Evolutionary conservation across 2,113 vertebrate genomes (phyloP).

Genomic region (Oceanodroma tethys): DNA sequence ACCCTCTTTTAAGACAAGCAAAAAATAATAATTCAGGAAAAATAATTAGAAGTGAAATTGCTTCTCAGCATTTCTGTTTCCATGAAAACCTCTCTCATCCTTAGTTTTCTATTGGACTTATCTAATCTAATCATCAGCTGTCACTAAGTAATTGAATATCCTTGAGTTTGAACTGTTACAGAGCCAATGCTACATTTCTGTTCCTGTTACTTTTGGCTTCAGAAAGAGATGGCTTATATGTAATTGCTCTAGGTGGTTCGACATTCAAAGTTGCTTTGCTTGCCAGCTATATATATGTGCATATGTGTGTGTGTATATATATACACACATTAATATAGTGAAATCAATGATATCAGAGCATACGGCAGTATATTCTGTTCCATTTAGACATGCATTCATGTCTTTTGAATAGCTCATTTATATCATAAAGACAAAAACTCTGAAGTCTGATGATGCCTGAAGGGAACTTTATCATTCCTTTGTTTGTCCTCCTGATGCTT

Average conservation of each 20-base stretch:
- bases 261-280: background rate
- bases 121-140: constrained; percentile 61
- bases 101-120: constrained; percentile 27
- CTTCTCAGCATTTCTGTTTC: constrained; percentile 49
- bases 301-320: background rate
- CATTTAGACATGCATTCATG: background rate
- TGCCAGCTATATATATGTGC: background rate
- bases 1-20: constrained; percentile 36
- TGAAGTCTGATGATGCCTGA: background rate
- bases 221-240: background rate
- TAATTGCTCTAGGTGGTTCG: background rate
- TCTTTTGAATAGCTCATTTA: background rate
- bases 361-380: background rate
- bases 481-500: background rate
- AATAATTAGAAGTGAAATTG: constrained; percentile 67
- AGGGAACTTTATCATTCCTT: background rate
- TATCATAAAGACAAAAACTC: background rate
- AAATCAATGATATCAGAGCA: background rate
- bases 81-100: constrained; percentile 22
- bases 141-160: constrained; percentile 56
- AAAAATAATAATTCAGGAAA: constrained; percentile 58
- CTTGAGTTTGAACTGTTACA: background rate
- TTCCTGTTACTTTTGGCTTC: constrained; percentile 16
- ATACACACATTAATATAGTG: background rate
- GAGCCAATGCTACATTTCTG: background rate